These are phyloP conservation scores for Ichneumoninae sp. DNA, from an alignment of 2,888 invertebrate species.

Conservation along the genomic window DNA sequence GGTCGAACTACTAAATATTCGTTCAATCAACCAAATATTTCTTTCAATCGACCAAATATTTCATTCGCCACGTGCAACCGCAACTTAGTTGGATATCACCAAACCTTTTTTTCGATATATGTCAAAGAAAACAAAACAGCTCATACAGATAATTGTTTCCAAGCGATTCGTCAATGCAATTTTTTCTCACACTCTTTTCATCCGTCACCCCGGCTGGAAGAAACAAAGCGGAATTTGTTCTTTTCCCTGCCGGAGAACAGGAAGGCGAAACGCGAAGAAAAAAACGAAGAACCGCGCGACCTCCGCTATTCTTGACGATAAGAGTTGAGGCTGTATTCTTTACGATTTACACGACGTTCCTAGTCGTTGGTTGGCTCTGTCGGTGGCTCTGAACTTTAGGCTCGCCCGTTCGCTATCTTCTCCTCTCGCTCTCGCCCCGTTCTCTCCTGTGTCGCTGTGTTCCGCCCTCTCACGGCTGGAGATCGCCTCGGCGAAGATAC, in stretches of 20 bases:
- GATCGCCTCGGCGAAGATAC: slow-evolving; percentile 63
- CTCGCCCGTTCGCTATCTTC: slow-evolving; percentile 28
- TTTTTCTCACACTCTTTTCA: slow-evolving; percentile 13
- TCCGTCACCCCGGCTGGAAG: background rate
- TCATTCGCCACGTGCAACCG: too few relatives aligned
- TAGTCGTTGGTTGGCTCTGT: slow-evolving; percentile 27
- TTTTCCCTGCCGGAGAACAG: slow-evolving; percentile 32
- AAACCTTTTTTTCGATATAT: too few relatives aligned
- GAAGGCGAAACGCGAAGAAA: slow-evolving; percentile 25
- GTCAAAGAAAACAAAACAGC: too few relatives aligned
- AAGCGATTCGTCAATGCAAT: background rate
- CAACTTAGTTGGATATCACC: too few relatives aligned
- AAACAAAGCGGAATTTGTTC: slow-evolving; percentile 24
- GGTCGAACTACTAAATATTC: too few relatives aligned
- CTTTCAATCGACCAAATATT: too few relatives aligned
- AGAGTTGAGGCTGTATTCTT: slow-evolving; percentile 67
- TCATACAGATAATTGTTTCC: too few relatives aligned
- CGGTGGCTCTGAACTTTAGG: slow-evolving; percentile 46
- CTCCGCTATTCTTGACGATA: slow-evolving; percentile 61
- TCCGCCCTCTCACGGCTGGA: slow-evolving; percentile 35
- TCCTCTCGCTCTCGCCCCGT: slow-evolving; percentile 43
- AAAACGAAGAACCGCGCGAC: slow-evolving; percentile 31
- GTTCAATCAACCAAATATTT: too few relatives aligned
- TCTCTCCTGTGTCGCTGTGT: slow-evolving; percentile 23
- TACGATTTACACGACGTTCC: slow-evolving; percentile 63